Conservation (phyloP, 2,888 invertebrate species). For the Chrysodeixis includens region DNA sequence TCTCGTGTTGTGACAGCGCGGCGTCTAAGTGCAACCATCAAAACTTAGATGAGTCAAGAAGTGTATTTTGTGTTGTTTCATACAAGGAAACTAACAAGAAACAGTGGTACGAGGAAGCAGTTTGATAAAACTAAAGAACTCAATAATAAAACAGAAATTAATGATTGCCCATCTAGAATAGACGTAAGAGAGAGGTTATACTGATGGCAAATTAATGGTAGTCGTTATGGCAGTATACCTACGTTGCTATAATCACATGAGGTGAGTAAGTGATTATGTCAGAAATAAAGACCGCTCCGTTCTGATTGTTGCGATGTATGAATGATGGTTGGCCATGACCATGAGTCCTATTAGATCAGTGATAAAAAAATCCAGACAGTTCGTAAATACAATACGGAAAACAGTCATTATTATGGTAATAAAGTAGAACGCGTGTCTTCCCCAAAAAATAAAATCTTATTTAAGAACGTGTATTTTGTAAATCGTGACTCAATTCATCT, state of each 20-base stretch:
- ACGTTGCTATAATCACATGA: background rate
- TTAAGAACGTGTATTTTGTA: background rate
- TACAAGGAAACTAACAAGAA: no score
- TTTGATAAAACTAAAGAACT: background rate
- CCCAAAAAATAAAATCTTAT: background rate
- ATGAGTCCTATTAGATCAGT: background rate
- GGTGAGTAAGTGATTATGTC: constrained; percentile 1
- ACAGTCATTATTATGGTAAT: no score
- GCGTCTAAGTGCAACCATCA: background rate
- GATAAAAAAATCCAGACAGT: background rate
- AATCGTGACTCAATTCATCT: background rate
- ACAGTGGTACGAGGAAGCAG: background rate
- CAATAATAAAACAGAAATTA: constrained; percentile 1
- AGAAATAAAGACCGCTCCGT: background rate
- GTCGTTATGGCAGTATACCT: background rate
- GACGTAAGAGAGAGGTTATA: background rate
- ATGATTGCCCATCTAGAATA: background rate
- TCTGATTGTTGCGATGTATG: background rate
- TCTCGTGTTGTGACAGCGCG: background rate
- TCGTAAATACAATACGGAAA: background rate
- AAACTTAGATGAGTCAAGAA: background rate
- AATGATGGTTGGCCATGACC: background rate
- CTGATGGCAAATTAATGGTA: background rate
- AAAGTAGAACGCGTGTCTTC: background rate
- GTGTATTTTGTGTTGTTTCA: background rate